Evolutionary conservation across 2,113 vertebrate species (phyloP), one percentile per base, ranked within the genome.

Genomic region (Phalacrocorax carbo): DNA sequence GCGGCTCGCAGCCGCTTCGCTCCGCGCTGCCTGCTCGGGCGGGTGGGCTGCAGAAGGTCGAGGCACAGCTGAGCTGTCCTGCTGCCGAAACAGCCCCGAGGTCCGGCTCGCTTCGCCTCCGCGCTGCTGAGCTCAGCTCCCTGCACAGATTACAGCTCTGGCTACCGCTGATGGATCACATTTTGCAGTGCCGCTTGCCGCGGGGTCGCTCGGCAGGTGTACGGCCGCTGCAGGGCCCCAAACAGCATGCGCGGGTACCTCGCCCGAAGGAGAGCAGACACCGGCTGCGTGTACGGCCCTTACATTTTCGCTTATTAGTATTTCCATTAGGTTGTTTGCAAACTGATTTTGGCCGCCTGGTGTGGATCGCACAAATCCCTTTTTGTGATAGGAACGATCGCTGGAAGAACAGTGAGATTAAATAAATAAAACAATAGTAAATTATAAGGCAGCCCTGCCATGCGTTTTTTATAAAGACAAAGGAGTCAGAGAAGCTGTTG

Each of bases 241-340:
- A 9, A 3, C 36, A 23, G 66, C 49, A 23, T 0, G 5, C 60
- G 10, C 11, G 5, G 61, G 6, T 7, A 25, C 79, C 8, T 8
- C 20, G 1, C 34, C 49, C 12, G 18, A 7, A 5, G 10, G 40
- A 40, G 58, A 54, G 44, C 7, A 2, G 27, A 16, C 36, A 4
- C 32, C 7, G 32, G 2, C 9, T 18, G 34, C 1, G 23, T 3
- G 0, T 5, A 14, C 0, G 0, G 0, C 10, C 7, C 3, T 8
- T 36, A 2, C 0, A 2, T 5, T 26, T 49, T 16, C 26, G 26
- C 36, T 80, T 38, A 5, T 44, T 34, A 4, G 23, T 13, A 58
- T 1, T 73, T 34, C 84, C 32, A 0, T 44, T 3, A 10, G 52
- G 69, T 2, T 84, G 69, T 79, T 82, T 81, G 68, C 83, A 86